These are phyloP conservation scores for Speoplatyrhinus poulsoni DNA, from an alignment of 2,113 vertebrate genomes.

Conservation along the genomic window DNA sequence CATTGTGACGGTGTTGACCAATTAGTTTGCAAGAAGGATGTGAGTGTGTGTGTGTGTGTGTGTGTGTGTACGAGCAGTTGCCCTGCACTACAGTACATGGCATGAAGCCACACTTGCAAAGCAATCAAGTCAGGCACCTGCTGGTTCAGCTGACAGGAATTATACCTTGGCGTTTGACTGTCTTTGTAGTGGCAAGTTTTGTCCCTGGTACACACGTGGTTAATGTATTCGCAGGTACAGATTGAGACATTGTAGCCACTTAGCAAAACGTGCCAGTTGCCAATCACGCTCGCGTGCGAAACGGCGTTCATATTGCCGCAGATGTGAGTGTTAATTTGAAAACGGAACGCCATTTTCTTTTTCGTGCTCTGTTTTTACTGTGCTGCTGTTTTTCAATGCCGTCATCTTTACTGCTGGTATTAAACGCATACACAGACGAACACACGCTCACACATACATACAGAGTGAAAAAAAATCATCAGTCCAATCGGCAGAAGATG, in stretches of 20 bases:
- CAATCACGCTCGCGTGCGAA: conserved; percentile 19
- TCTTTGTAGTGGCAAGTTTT: too few species aligned
- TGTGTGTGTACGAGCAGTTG: too few species aligned
- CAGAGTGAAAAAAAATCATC: not conserved
- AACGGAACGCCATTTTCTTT: not conserved
- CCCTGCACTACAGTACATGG: too few species aligned
- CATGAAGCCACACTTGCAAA: too few species aligned
- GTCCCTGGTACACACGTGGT: conserved; percentile 5
- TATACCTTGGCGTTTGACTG: too few species aligned
- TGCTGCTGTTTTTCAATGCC: not conserved
- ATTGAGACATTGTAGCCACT: not conserved
- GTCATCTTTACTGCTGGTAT: conserved; percentile 1
- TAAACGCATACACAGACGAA: not conserved
- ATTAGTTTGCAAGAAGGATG: too few species aligned
- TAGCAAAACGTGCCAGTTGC: not conserved
- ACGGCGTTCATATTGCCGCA: not conserved
- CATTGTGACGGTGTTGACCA: too few species aligned
- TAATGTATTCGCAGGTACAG: conserved; percentile 10
- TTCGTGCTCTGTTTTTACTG: not conserved
- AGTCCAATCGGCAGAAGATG: not conserved
- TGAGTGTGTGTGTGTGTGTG: too few species aligned
- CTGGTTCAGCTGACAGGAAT: too few species aligned
- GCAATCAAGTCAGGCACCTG: too few species aligned
- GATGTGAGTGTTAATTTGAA: not conserved
- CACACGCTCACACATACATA: too few species aligned